phyloP scores from a whole-genome alignment of 2,888 invertebrate species.

The Cordilura impudica region DNA sequence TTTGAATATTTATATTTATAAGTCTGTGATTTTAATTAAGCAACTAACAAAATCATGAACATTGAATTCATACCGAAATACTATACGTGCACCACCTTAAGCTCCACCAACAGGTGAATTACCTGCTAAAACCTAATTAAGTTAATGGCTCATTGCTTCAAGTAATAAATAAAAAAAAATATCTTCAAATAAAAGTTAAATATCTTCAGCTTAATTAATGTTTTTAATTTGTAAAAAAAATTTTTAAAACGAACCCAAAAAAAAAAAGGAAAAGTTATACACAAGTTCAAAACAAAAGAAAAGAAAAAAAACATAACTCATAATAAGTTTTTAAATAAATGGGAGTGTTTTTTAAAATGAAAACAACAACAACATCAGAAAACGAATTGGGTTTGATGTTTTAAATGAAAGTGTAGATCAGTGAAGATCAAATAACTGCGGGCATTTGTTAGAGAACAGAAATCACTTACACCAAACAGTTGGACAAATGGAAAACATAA shows the following conservation, averaged over 20 bases:
- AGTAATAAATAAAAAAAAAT: constrained; percentile 3
- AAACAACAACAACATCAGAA: too few relatives aligned
- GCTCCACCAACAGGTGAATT: constrained; percentile 9
- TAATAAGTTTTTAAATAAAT: background rate
- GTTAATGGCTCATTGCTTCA: constrained; percentile 43
- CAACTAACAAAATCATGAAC: background rate
- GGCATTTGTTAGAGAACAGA: background rate
- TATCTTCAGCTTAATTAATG: constrained; percentile 6
- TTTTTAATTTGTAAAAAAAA: background rate
- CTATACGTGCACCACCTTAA: background rate
- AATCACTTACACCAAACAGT: too few relatives aligned
- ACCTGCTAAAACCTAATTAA: constrained; percentile 30
- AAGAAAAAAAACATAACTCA: background rate
- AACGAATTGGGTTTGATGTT: background rate
- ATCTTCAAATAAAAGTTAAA: background rate
- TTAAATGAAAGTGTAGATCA: constrained; percentile 10
- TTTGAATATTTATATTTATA: background rate
- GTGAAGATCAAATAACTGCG: background rate
- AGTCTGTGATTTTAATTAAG: background rate
- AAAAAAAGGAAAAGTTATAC: background rate
- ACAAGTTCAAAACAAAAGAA: background rate
- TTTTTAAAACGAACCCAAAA: background rate
- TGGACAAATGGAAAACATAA: too few relatives aligned
- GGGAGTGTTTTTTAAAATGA: background rate
- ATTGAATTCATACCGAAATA: background rate